Evolutionary conservation across 1,140 invertebrate genomes (phyloP).

Genomic region (Brachionus angularis): DNA sequence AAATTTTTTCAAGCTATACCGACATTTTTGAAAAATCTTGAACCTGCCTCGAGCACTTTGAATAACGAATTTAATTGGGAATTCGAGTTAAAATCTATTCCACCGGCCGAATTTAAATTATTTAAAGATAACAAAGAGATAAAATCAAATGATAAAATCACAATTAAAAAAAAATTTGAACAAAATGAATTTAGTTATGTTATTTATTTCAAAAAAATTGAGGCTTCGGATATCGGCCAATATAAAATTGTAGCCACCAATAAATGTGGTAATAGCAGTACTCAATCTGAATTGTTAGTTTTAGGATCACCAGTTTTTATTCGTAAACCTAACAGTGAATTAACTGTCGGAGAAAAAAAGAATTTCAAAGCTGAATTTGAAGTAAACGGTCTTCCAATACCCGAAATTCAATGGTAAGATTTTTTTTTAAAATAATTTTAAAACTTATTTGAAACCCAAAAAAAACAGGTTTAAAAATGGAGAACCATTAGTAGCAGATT

Average conservation of each 20-base stretch:
- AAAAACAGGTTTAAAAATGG: constrained; percentile 27
- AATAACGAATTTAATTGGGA: constrained; percentile 1
- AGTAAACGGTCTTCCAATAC: constrained; percentile 6
- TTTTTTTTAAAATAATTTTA: not conserved
- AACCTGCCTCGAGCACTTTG: not conserved
- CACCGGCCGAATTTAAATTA: constrained; percentile 1
- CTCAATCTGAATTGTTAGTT: constrained; percentile 72
- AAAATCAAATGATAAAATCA: constrained; percentile 16
- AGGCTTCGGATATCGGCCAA: constrained; percentile 75
- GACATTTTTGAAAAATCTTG: constrained; percentile 3
- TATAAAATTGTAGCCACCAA: constrained; percentile 95
- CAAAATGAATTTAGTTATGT: not conserved
- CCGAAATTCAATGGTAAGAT: not conserved
- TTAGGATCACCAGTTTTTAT: not conserved
- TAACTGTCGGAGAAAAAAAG: not conserved
- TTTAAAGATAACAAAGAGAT: constrained; percentile 40
- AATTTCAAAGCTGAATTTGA: constrained; percentile 36
- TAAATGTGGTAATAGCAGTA: constrained; percentile 86
- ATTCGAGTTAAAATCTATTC: not conserved
- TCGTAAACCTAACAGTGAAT: not conserved
- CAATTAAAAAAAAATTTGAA: not conserved
- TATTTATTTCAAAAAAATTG: constrained; percentile 3
- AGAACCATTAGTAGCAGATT: not conserved
- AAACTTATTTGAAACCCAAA: too few relatives aligned
- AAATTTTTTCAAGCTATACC: too few relatives aligned